Base-by-base conservation (phyloP, 2,113 vertebrate genomes). In the Halichoeres trimaculatus region DNA sequence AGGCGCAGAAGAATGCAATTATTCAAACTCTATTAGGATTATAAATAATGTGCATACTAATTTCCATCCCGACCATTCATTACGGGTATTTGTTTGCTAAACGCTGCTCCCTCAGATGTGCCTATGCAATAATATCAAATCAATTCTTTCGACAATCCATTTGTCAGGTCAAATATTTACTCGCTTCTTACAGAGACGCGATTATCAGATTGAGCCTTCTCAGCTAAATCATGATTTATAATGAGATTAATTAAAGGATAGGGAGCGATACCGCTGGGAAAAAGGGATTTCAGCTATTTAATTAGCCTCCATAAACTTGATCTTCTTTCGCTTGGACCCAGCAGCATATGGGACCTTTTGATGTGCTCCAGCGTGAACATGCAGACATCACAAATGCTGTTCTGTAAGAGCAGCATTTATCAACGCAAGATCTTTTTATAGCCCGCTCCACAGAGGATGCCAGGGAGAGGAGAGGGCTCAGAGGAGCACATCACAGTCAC, bases 191-290 rank as follows among this genome's bases (percentile, higher is more conserved):
- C 64, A 74, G 83, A 66, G 76, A 72, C 12, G 52, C 24, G 30
- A 83, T 84, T 40, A 78, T 69, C 60, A 67, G 52, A 73, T 74
- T 69, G 70, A 83, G 61, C 24, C 43, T 50, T 48, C 78, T 83
- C 70, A 51, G 86, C 86, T 14, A 68, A 89, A 90, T 77, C 77
- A 41, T 55, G 65, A 88, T 87, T 89, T 83, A 58, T 88, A 90
- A 86, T 80, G 51, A 78, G 73, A 82, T 83, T 90, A 91, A 93
- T 93, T 92, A 89, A 88, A 90, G 82, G 90, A 91, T 53, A 65
- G 22, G 11, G 66, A 78, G 73, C 67, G 78, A 86, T 54, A 75
- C 88, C 84, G 35, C 51, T 75, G 73, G 90, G 89, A 92, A 78
- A 91, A 70, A 45, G 55, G 84, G 64, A 77, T 85, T 83, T 83